Base-by-base conservation (phyloP, 2,888 invertebrate genomes). In the Scotopteryx bipunctaria region DNA sequence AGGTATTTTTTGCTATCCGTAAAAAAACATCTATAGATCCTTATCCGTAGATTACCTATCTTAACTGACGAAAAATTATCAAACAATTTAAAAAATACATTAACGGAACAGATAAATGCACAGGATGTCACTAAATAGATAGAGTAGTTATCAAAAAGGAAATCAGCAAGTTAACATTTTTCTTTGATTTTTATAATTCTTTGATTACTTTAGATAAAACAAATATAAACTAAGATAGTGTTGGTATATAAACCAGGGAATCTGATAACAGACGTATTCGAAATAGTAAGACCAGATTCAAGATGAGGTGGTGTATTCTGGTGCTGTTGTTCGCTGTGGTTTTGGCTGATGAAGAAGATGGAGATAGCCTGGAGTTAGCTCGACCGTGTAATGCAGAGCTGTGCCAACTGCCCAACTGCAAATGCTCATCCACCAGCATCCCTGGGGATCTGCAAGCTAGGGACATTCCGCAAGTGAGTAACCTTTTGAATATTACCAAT, bases 391-490 rank as follows among this genome's bases (percentile, higher is more conserved):
- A 81, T 57, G 45, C 56, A 2, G 71, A 71, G n/a, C 61, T 65
- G 2, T 93, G 93, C 62, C 66, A 75, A 27, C 72, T 91, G 0
- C 93, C 93, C 0, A 63, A 83, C 35, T 93, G 93, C 69, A 81
- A 88, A 47, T 93, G 93, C 61, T 84, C 91, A 0, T 69, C 78
- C 0, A 79, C 82, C 0, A 61, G 73, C 0, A 88, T 91, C 52
- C 93, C 92, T 25, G 91, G 86, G 46, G 81, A 77, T 15, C 68
- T 93, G 21, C 41, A 49, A 1, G 53, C 81, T 0, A 70, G 77
- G 9, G 76, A 91, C 51, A 86, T 83, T 9, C 93, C 93, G 5
- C 92, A 93, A 83, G 92, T 92, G 70, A 56, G 59, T 9, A 1
- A 32, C 3, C 16, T 25, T 8, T 21, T 8, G 13, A 3, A 5